Evolutionary conservation across 2,113 vertebrate genomes (phyloP).

Genomic region (Channa maculata): DNA sequence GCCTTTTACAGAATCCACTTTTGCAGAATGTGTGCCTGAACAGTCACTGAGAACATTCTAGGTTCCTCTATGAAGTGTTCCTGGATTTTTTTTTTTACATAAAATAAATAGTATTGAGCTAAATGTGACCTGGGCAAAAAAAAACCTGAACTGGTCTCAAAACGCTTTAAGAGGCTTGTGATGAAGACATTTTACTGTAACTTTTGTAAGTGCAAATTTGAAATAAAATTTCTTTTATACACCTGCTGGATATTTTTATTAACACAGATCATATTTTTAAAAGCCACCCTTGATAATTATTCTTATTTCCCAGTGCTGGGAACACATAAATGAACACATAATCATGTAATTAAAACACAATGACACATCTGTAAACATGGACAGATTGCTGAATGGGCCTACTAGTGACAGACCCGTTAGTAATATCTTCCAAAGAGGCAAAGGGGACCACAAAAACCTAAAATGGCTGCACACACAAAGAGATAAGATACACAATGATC

Average conservation of each 20-base stretch:
- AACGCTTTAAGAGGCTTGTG: constrained; percentile 20
- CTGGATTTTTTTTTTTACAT: constrained; percentile 50
- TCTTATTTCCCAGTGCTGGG: no score
- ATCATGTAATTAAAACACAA: no score
- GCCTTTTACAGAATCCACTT: constrained; percentile 22
- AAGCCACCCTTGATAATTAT: no score
- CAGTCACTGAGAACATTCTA: constrained; percentile 29
- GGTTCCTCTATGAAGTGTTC: constrained; percentile 41
- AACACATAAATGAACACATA: no score
- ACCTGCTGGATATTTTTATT: background rate
- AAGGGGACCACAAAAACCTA: no score
- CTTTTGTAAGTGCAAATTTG: constrained; percentile 78
- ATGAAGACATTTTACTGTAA: constrained; percentile 59
- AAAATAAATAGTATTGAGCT: constrained; percentile 15
- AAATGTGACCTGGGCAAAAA: constrained; percentile 27
- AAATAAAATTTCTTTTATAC: constrained; percentile 72
- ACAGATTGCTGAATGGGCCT: no score
- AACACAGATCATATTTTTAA: no score
- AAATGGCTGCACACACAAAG: no score
- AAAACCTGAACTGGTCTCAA: constrained; percentile 36
- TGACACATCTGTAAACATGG: no score
- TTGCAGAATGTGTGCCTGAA: constrained; percentile 43
- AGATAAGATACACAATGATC: no score
- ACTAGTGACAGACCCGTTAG: no score
- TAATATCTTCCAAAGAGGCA: no score